A percentile compares a stretch with the other conserved stretches of the same genome.
Conservation (phyloP, 2,797 vertebrate genomes). For the Muraenolepis orangiensis region DNA sequence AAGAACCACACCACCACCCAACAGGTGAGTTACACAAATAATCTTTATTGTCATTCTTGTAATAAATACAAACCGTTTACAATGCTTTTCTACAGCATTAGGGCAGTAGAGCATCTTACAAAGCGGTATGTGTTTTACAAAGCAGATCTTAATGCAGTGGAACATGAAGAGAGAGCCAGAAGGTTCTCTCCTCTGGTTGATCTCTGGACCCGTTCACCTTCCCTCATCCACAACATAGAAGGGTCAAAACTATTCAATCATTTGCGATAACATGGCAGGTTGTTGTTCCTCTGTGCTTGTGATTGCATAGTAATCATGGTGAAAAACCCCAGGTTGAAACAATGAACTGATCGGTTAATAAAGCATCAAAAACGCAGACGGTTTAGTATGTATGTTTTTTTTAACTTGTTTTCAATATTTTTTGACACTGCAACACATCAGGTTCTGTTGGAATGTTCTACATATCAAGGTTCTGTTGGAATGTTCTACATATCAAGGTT, state of each 20-base stretch:
- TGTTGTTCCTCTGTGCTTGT: constrained; percentile 69
- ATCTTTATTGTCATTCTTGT: constrained; percentile 88
- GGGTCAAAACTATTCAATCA: constrained; percentile 42
- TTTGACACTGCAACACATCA: constrained; percentile 27
- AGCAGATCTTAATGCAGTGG: constrained; percentile 62
- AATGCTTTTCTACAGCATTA: constrained; percentile 71
- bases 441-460: constrained; percentile 32
- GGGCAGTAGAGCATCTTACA: constrained; percentile 69
- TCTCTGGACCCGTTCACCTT: constrained; percentile 42
- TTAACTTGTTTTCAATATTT: constrained; percentile 25
- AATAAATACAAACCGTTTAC: constrained; percentile 98
- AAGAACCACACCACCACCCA: constrained; percentile 16
- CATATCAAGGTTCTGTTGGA: too few species aligned
- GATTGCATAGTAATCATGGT: constrained; percentile 71
- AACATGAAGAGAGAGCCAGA: constrained; percentile 46
- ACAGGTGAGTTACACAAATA: constrained; percentile 84
- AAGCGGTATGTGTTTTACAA: constrained; percentile 60
- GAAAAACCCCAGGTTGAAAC: not conserved
- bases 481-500: too few species aligned
- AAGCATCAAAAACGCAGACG: constrained; percentile 42
- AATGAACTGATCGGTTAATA: constrained; percentile 40
- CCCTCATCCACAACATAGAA: constrained; percentile 55
- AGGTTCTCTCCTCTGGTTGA: constrained; percentile 42
- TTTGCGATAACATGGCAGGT: constrained; percentile 71
- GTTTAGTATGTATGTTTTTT: constrained; percentile 37